Evolutionary conservation across 2,113 vertebrate species (phyloP).

Genomic region (Eptesicus fuscus): DNA sequence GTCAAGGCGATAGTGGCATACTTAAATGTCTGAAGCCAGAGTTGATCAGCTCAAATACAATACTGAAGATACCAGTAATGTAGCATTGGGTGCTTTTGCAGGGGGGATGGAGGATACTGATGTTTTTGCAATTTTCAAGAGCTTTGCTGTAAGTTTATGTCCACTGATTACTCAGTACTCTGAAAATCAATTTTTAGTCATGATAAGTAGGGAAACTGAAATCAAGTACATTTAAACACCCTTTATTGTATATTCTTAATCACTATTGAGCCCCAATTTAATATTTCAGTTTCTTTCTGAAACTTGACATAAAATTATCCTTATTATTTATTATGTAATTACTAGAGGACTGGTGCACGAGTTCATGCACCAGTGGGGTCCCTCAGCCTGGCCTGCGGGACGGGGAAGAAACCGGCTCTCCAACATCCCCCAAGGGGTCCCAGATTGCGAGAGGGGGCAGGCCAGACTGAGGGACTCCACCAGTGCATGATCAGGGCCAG

Average conservation of each 20-base stretch:
- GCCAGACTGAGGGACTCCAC: too few relatives aligned
- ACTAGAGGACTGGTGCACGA: too few relatives aligned
- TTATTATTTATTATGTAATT: neutral
- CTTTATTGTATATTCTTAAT: neutral
- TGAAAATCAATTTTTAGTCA: slow-evolving; percentile 1
- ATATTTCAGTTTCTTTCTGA: slow-evolving; percentile 14
- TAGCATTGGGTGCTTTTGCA: neutral
- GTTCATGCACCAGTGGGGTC: too few relatives aligned
- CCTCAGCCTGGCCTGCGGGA: too few relatives aligned
- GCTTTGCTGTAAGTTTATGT: neutral
- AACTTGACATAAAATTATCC: slow-evolving; percentile 13
- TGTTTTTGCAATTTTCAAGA: neutral
- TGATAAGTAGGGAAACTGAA: neutral
- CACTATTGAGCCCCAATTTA: neutral
- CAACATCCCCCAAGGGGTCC: too few relatives aligned
- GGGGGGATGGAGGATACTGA: neutral
- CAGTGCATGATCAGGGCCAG: too few relatives aligned
- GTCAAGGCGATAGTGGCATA: neutral
- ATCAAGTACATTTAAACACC: neutral
- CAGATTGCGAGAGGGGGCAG: too few relatives aligned
- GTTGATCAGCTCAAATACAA: neutral
- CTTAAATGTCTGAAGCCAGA: neutral
- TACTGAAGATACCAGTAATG: neutral
- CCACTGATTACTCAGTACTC: neutral
- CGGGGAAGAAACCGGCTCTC: too few relatives aligned